phyloP scores from a whole-genome alignment of 2,888 invertebrate genomes.

The Mesochorus sp. region DNA sequence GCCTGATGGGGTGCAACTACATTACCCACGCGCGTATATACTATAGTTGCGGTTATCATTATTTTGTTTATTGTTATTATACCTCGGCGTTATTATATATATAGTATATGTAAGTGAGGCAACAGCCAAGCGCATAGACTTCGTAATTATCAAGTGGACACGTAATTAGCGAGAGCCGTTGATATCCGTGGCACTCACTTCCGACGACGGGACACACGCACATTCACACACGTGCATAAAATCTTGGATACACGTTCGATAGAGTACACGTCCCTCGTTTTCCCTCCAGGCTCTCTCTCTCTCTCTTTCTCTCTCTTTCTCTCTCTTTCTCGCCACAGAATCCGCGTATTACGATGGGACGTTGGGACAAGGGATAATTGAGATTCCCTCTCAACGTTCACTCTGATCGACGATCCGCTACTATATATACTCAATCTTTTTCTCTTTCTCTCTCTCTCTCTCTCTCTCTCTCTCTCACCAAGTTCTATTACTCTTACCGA shows the following conservation, averaged over 20 bases:
- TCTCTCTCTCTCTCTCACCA: conserved; percentile 7
- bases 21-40: background rate
- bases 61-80: conserved; percentile 38
- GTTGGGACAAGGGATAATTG: conserved; percentile 63
- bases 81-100: background rate
- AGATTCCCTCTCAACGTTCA: conserved; percentile 62
- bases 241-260: conserved; percentile 7
- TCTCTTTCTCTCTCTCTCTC: conserved; percentile 11
- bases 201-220: background rate
- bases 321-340: conserved; percentile 20
- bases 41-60: conserved; percentile 33
- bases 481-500: conserved; percentile 42
- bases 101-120: conserved; percentile 23
- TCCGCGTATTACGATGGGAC: conserved; percentile 57
- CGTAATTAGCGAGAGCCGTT: conserved; percentile 70
- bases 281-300: no score
- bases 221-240: background rate
- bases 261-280: no score
- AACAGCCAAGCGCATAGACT: conserved; percentile 30
- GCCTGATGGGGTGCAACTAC: conserved; percentile 29
- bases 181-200: conserved; percentile 62
- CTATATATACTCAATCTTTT: conserved; percentile 35
- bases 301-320: background rate
- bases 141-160: conserved; percentile 66
- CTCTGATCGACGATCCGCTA: conserved; percentile 57